Percentiles rank a stretch among this genome's conserved stretches.
Evolutionary conservation across 35 echinoderm and acorn worm species (phyloP).

Genomic region (Anneissia japonica): DNA sequence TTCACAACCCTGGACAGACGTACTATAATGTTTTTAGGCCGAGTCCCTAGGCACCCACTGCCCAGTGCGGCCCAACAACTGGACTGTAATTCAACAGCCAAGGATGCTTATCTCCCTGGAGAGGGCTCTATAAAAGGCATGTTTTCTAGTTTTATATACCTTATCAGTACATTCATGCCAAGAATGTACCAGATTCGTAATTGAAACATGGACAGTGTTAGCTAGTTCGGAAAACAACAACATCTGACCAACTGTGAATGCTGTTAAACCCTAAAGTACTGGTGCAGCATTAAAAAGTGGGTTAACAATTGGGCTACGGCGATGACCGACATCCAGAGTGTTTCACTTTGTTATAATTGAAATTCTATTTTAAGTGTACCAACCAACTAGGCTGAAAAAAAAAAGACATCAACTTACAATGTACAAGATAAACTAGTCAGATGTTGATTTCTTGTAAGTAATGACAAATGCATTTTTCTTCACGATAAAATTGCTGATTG

Average conservation of each 20-base stretch:
- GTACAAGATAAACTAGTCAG: background rate
- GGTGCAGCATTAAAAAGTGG: background rate
- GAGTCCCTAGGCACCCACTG: background rate
- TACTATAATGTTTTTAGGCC: background rate
- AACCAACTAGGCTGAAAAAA: background rate
- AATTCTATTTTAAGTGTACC: background rate
- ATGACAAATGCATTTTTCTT: background rate
- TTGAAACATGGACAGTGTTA: background rate
- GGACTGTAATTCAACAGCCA: background rate
- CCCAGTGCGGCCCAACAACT: background rate
- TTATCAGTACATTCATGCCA: constrained; percentile 1
- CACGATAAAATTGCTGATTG: background rate
- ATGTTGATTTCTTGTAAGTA: background rate
- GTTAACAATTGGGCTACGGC: background rate
- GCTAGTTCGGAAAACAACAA: constrained; percentile 1
- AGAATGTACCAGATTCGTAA: background rate
- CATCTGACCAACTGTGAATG: background rate
- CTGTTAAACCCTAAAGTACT: background rate
- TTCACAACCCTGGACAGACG: background rate
- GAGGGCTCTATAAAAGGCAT: background rate
- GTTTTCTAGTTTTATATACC: background rate
- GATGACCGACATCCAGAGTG: background rate
- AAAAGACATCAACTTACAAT: background rate
- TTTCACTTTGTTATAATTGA: background rate
- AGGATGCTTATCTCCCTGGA: background rate